Evolutionary conservation across 2,888 invertebrate genomes (phyloP), one percentile per base, ranked within the genome.

Genomic region (Ramazzottius varieornatus): DNA sequence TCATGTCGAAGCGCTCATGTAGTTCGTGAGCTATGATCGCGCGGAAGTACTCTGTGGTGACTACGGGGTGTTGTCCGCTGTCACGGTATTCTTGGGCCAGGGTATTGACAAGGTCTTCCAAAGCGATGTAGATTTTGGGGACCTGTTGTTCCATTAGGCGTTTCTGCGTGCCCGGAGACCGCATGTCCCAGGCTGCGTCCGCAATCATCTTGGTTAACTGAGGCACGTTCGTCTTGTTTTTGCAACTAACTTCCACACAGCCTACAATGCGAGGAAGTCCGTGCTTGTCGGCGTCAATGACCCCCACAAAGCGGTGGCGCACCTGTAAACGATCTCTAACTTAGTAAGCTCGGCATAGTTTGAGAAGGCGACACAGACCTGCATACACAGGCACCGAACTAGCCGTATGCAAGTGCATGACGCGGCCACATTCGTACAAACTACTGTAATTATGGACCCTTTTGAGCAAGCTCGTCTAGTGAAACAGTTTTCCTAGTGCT

Each of bases 221-320:
- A 66, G 86, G 84, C 63, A 96, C 84, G 74, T 94, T 93, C 75
- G 90, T 87, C 0, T 88, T 81, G 0, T 87, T 88, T 73, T 85
- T 88, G 74, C 86, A 86, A 72, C 86, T 86, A 32, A 96, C 86
- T 81, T 94, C 91, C 32, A 93, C 83, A 0, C 90, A 86, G 74
- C 91, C 91, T 70, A 93, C 80, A 0, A 96, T 92, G 63, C 88
- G 80, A 0, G 98, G 96, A 46, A 98, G 78, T 0, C 94, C 94
- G 69, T 88, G 84, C 76, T 94, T 96, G 74, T 94, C 93, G 0
- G 92, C 90, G 76, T 98, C 96, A 0, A 90, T 85, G 13, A 92
- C 85, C 66, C 87, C 88, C 73, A 93, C 90, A 72, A 93, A 91
- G 68, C 79, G 70, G 33, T 73, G 54, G 20, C 54, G 54, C n/a